Conservation (phyloP, 2,797 vertebrate genomes). For the Gephyroberyx darwinii region DNA sequence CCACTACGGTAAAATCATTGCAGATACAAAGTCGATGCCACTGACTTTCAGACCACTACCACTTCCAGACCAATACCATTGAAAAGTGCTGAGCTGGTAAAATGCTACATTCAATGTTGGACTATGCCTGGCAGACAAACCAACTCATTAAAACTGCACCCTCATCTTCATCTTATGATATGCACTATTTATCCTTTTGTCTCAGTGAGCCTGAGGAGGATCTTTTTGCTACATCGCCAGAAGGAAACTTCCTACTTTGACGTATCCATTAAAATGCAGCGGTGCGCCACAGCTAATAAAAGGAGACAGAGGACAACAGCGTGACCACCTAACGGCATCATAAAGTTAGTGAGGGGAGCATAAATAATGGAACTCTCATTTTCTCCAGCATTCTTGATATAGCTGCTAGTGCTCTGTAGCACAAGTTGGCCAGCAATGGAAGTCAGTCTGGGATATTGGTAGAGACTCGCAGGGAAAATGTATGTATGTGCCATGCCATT, state of each 20-base stretch:
- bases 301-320: constrained; percentile 72
- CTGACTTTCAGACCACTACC: constrained; percentile 23
- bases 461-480: constrained; percentile 51
- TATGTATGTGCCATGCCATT: constrained; percentile 49
- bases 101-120: constrained; percentile 46
- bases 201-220: constrained; percentile 43
- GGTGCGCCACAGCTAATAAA: constrained; percentile 73
- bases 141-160: constrained; percentile 62
- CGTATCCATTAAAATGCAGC: constrained; percentile 73
- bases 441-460: constrained; percentile 62
- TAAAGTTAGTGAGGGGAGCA: constrained; percentile 73
- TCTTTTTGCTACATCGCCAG: constrained; percentile 57
- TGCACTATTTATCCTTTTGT: constrained; percentile 57
- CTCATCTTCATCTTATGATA: constrained; percentile 56
- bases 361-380: constrained; percentile 79
- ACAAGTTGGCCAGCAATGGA: constrained; percentile 51
- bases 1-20: constrained; percentile 28
- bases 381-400: constrained; percentile 59
- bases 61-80: constrained; percentile 33
- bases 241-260: constrained; percentile 68
- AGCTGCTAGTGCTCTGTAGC: constrained; percentile 45
- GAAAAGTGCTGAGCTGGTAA: constrained; percentile 63
- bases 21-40: constrained; percentile 39
- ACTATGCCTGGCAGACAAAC: constrained; percentile 49
- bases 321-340: constrained; percentile 75